phyloP scores from a whole-genome alignment of 1,140 invertebrate genomes.

The Nebria ingens region DNA sequence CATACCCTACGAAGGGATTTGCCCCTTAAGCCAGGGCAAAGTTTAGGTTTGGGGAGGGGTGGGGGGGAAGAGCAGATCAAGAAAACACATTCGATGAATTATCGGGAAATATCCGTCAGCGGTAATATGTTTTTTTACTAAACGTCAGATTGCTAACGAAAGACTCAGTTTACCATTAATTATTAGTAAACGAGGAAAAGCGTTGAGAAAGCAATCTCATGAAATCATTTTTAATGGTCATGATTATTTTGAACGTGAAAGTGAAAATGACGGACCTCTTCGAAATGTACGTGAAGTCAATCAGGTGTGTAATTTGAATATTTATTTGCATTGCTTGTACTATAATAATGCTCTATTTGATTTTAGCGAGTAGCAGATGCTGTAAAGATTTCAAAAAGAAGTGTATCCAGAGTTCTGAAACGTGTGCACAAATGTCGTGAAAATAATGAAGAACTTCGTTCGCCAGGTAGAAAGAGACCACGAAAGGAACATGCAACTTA shows the following conservation, averaged over 20 bases:
- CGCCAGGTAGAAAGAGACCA: background rate
- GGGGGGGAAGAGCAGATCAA: too few relatives aligned
- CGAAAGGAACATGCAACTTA: background rate
- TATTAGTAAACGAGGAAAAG: background rate
- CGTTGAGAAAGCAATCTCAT: background rate
- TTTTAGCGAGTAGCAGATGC: background rate
- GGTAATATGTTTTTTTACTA: too few relatives aligned
- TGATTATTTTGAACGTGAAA: background rate
- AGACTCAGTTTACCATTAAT: too few relatives aligned
- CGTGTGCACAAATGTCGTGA: background rate
- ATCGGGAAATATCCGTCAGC: too few relatives aligned
- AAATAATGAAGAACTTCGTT: background rate
- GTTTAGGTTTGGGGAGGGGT: too few relatives aligned
- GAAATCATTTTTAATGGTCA: background rate
- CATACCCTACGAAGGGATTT: too few relatives aligned
- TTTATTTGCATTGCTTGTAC: background rate
- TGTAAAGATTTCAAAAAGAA: background rate
- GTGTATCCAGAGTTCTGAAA: background rate
- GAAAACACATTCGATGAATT: too few relatives aligned
- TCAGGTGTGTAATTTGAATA: too few relatives aligned
- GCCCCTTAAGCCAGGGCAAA: too few relatives aligned
- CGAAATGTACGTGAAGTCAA: too few relatives aligned
- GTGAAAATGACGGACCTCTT: background rate
- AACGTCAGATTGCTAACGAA: too few relatives aligned
- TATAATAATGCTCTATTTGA: background rate